Conservation (phyloP, 1,140 invertebrate genomes). For the Musca vetustissima region DNA sequence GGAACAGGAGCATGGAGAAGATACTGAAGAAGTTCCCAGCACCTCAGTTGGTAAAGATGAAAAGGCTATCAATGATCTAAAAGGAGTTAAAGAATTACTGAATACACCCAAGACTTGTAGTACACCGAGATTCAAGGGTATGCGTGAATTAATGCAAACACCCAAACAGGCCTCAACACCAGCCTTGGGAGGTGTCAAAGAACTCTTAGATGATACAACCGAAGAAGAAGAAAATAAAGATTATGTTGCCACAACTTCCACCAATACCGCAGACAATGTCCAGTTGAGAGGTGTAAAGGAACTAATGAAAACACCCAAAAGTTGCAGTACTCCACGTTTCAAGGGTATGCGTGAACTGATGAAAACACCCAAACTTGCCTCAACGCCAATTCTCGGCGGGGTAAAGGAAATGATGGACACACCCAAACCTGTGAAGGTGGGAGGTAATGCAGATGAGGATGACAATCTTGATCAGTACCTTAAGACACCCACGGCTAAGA, state of each 20-base stretch:
- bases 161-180: constrained; percentile 27
- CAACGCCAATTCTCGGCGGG: constrained; percentile 39
- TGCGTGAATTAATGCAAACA: constrained; percentile 8
- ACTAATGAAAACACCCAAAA: constrained; percentile 21
- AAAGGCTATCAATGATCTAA: no score
- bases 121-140: constrained; percentile 11
- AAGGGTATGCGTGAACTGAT: constrained; percentile 25
- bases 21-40: background rate
- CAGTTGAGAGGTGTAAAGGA: constrained; percentile 17
- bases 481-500: constrained; percentile 44
- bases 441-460: background rate
- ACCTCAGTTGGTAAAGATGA: background rate
- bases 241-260: background rate
- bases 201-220: background rate
- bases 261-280: background rate
- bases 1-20: background rate
- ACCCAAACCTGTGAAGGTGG: background rate
- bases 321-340: constrained; percentile 42
- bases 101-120: constrained; percentile 13
- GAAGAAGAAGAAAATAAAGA: background rate
- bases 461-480: constrained; percentile 34
- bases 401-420: constrained; percentile 41
- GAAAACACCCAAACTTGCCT: constrained; percentile 19
- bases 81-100: constrained; percentile 16
- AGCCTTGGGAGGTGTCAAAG: background rate